phyloP scores from a whole-genome alignment of 2,797 vertebrate genomes.

The Pipistrellus nathusii region DNA sequence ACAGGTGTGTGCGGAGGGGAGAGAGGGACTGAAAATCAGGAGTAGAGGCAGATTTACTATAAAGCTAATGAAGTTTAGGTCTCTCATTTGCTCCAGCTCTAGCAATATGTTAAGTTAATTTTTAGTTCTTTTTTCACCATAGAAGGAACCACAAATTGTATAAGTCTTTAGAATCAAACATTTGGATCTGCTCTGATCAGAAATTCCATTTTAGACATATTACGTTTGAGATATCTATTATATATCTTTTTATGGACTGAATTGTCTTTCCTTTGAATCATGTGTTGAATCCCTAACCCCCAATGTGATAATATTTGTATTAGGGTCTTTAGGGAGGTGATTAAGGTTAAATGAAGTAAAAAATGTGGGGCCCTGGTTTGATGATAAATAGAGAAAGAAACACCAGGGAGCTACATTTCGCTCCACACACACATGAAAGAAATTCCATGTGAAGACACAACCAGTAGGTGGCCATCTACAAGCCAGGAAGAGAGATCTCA shows the following conservation, averaged over 20 bases:
- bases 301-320: not conserved
- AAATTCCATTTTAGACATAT: not conserved
- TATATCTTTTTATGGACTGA: not conserved
- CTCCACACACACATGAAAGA: not conserved
- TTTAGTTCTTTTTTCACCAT: not conserved
- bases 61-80: not conserved
- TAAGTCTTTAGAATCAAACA: not conserved
- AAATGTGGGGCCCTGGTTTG: not conserved
- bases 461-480: not conserved
- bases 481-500: not conserved
- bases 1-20: not conserved
- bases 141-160: not conserved
- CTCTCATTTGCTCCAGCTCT: constrained; percentile 24
- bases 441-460: not conserved
- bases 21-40: not conserved
- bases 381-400: not conserved
- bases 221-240: not conserved
- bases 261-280: not conserved
- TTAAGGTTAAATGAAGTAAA: constrained; percentile 11
- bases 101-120: not conserved
- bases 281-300: not conserved
- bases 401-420: not conserved
- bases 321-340: not conserved
- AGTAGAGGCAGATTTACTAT: not conserved
- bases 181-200: not conserved